These are phyloP conservation scores for Malurus cyaneus DNA, from an alignment of 2,113 vertebrate genomes.

Conservation along the genomic window DNA sequence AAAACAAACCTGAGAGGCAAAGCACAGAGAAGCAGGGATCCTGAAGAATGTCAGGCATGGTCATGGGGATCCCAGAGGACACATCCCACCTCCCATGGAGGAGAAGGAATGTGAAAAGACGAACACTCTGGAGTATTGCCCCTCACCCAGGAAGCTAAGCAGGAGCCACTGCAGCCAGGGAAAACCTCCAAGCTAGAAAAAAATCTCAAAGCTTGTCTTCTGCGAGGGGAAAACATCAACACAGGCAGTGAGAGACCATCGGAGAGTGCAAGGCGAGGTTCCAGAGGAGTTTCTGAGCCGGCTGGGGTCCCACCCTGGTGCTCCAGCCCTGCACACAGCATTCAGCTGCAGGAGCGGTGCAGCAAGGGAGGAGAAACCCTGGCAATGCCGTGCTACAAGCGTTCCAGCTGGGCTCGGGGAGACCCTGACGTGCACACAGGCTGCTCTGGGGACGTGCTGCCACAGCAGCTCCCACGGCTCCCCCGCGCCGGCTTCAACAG, in stretches of 20 bases:
- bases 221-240: not conserved
- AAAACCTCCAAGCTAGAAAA: not conserved
- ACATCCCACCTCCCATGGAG: not conserved
- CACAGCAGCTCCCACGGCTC: not conserved
- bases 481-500: not conserved
- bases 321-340: not conserved
- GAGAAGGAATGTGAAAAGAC: accelerated
- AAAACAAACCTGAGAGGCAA: not conserved
- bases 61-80: not conserved
- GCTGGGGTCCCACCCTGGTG: not conserved
- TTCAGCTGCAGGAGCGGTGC: not conserved
- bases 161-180: not conserved
- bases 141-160: not conserved
- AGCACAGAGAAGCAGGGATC: not conserved
- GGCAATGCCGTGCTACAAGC: not conserved
- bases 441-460: not conserved
- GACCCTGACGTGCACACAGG: not conserved
- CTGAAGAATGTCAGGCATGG: not conserved
- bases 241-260: not conserved
- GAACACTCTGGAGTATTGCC: not conserved
- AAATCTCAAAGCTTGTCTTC: not conserved
- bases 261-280: not conserved
- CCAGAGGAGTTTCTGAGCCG: not conserved
- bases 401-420: not conserved
- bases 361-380: not conserved